phyloP scores from a whole-genome alignment of 2,797 vertebrate species.

The Oryzias dopingdopingensis region DNA sequence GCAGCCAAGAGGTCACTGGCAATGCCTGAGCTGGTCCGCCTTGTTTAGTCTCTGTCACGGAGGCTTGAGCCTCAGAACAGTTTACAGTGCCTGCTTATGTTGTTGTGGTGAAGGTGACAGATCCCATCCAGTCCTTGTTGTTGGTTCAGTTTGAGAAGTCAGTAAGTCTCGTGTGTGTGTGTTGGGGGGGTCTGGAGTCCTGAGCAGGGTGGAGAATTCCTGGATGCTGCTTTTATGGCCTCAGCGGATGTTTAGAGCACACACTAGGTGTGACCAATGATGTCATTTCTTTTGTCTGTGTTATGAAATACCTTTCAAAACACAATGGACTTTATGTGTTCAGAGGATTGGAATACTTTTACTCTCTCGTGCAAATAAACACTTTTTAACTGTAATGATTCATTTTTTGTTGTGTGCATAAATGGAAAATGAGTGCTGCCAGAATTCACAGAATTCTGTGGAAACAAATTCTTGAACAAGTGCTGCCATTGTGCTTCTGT shows the following conservation, averaged over 20 bases:
- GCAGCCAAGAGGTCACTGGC: constrained; percentile 54
- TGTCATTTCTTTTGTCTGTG: constrained; percentile 78
- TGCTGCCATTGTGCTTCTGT: not conserved
- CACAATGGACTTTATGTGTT: constrained; percentile 70
- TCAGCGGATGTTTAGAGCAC: constrained; percentile 79
- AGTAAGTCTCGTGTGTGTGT: constrained; percentile 8
- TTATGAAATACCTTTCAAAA: constrained; percentile 68
- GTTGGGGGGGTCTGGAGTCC: constrained; percentile 45
- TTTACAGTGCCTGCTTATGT: constrained; percentile 53
- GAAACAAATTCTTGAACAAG: constrained; percentile 30
- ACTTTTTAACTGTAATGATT: constrained; percentile 42
- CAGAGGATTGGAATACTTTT: constrained; percentile 55
- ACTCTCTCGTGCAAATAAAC: constrained; percentile 67
- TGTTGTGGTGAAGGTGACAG: constrained; percentile 55
- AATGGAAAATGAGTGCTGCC: constrained; percentile 51
- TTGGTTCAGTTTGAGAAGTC: constrained; percentile 48
- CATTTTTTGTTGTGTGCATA: constrained; percentile 43
- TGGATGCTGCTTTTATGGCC: constrained; percentile 75
- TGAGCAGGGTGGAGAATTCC: constrained; percentile 77
- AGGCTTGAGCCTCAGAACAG: constrained; percentile 18
- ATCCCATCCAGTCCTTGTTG: constrained; percentile 67
- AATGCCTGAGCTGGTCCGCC: constrained; percentile 39
- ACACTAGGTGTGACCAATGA: constrained; percentile 77
- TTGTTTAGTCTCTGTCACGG: constrained; percentile 57
- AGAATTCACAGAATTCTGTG: constrained; percentile 21